phyloP scores from a whole-genome alignment of 2,797 vertebrate genomes.

The Astyanax mexicanus region DNA sequence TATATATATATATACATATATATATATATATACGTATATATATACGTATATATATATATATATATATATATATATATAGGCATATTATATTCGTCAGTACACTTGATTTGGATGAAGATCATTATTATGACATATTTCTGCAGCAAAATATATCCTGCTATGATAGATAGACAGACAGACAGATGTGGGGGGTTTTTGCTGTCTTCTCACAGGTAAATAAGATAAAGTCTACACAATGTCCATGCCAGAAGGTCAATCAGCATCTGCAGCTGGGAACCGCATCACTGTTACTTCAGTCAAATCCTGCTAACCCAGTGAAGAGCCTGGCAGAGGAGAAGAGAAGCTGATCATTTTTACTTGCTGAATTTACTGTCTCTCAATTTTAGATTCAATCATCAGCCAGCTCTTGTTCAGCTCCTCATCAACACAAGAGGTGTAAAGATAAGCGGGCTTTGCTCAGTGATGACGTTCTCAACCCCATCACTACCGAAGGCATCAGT shows the following conservation, averaged over 20 bases:
- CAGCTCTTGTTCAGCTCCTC: slow-evolving; percentile 40
- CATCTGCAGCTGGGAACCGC: neutral
- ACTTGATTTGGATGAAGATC: no score
- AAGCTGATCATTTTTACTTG: slow-evolving; percentile 37
- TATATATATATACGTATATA: no score
- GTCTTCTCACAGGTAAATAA: neutral
- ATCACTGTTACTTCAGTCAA: neutral
- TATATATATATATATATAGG: no score
- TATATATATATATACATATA: no score
- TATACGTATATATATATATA: no score
- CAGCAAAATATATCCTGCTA: no score
- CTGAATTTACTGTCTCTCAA: slow-evolving; percentile 37
- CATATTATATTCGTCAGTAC: no score
- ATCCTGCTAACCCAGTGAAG: slow-evolving; percentile 2
- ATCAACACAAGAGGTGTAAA: slow-evolving; percentile 48
- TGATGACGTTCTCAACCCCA: slow-evolving; percentile 37
- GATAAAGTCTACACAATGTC: neutral
- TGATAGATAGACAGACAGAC: neutral
- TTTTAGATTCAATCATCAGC: slow-evolving; percentile 39
- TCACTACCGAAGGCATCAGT: slow-evolving; percentile 33
- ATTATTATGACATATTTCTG: no score
- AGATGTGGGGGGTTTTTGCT: neutral
- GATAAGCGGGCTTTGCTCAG: slow-evolving; percentile 42
- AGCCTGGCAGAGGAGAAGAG: slow-evolving; percentile 3
- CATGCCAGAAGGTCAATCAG: neutral